Base-by-base conservation (phyloP, 2,113 vertebrate genomes). In the Thymallus thymallus region DNA sequence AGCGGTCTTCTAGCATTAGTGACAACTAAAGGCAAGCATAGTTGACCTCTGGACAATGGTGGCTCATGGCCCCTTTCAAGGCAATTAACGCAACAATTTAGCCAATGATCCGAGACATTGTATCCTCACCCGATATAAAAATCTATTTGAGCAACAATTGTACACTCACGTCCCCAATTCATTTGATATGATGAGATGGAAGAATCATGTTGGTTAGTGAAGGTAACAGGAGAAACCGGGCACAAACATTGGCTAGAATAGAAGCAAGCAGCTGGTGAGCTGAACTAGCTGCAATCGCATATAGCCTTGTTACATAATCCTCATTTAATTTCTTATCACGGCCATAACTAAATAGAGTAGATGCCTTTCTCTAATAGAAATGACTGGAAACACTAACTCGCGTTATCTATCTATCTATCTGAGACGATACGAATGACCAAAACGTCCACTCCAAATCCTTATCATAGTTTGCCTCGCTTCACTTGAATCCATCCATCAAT, bases 21-120 rank as follows among this genome's bases (percentile, higher is more conserved):
- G 86, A 82, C 82, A 80, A 77, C 82, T 76, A 75, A 80, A 85
- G 72, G 64, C 84, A 65, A 68, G 75, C 68, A 30, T 1, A 66
- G 68, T 61, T 85, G 90, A 89, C 88, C 88, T 87, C 88, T 84
- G 64, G 51, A 56, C 61, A 82, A 88, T 78, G 68, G 46, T 64
- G 24, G 45, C 12, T 66, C 26, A 64, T 30, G 62, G 62, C 5
- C 35, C 35, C 26, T 64, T 64, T 64, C 2, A 13, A 14, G 2
- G 62, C 24, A 26, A 32, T 30, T 32, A 30, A 4, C 7, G 14
- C 14, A 13, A 45, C 41, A 26, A 32, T 32, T 7, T 20, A 66
- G 29, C 18, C 16, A 29, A 26, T 30, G 14, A 26, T 64, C 23
- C 1, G 35, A 64, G 29, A 30, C 1, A 32, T 32, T 30, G 29